Evolutionary conservation across 2,797 vertebrate species (phyloP).

Genomic region (Smutsia gigantea): DNA sequence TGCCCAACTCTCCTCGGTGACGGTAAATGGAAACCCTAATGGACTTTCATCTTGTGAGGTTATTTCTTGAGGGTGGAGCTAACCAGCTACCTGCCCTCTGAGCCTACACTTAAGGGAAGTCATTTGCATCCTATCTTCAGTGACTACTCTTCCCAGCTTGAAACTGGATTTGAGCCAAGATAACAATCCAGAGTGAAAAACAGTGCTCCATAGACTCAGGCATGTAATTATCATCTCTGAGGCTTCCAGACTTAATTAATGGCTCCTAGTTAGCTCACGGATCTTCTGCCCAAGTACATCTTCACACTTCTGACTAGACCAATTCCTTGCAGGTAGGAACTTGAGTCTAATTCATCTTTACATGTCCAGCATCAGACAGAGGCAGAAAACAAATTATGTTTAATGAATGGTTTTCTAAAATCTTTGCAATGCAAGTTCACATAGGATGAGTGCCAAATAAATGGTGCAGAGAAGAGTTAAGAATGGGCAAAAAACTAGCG

Average conservation of each 20-base stretch:
- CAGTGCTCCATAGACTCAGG: not conserved
- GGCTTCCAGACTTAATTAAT: not conserved
- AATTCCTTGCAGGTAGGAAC: not conserved
- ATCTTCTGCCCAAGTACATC: not conserved
- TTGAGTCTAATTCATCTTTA: not conserved
- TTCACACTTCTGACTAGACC: not conserved
- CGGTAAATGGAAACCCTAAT: not conserved
- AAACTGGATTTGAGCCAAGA: slow-evolving; percentile 36
- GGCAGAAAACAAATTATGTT: slow-evolving; percentile 26
- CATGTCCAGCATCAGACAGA: not conserved
- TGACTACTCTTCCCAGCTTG: not conserved
- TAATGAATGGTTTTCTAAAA: slow-evolving; percentile 12
- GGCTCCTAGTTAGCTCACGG: not conserved
- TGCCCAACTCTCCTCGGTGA: not conserved
- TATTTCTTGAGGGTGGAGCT: not conserved
- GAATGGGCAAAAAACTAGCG: not conserved
- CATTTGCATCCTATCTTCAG: not conserved
- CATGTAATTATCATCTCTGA: not conserved
- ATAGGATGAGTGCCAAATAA: not conserved
- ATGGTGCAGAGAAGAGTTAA: not conserved
- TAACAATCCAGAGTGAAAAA: not conserved
- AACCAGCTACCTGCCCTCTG: not conserved
- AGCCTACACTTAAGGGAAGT: not conserved
- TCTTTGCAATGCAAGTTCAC: not conserved
- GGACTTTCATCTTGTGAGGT: not conserved